Conservation (phyloP, 2,888 invertebrate species). For the Ochropleura leucogaster region DNA sequence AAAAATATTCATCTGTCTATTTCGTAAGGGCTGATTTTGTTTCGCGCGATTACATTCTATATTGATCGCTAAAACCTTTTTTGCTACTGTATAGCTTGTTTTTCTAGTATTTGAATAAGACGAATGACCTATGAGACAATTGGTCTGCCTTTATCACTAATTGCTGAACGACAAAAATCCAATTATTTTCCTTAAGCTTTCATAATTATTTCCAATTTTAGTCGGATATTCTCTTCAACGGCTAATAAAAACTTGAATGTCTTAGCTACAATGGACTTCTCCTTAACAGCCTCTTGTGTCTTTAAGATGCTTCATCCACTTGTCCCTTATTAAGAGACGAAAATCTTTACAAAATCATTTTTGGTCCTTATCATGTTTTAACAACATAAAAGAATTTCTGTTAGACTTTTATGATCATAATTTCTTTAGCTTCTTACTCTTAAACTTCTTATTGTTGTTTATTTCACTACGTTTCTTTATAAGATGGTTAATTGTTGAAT, state of each 20-base stretch:
- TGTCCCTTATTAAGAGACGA: constrained; percentile 23
- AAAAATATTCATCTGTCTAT: too few species aligned
- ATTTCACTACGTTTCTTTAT: too few species aligned
- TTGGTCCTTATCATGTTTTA: constrained; percentile 11
- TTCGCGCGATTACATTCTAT: too few species aligned
- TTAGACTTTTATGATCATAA: constrained; percentile 2
- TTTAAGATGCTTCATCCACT: constrained; percentile 17
- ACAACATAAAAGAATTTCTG: not conserved
- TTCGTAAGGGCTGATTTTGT: too few species aligned
- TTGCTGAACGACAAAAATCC: not conserved
- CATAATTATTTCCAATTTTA: not conserved
- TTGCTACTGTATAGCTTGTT: not conserved
- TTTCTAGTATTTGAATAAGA: not conserved
- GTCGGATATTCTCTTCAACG: not conserved
- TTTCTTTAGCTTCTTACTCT: not conserved
- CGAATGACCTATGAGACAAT: not conserved
- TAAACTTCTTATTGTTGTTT: not conserved
- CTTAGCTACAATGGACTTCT: constrained; percentile 6
- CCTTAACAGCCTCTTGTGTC: constrained; percentile 37
- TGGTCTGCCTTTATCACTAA: not conserved
- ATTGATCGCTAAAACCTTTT: not conserved
- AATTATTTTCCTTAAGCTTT: not conserved
- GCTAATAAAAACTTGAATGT: constrained; percentile 21
- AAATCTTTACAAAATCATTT: constrained; percentile 12
- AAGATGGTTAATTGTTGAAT: too few species aligned